These are phyloP conservation scores for Coendou prehensilis DNA, from an alignment of 2,797 vertebrate species.

Conservation along the genomic window DNA sequence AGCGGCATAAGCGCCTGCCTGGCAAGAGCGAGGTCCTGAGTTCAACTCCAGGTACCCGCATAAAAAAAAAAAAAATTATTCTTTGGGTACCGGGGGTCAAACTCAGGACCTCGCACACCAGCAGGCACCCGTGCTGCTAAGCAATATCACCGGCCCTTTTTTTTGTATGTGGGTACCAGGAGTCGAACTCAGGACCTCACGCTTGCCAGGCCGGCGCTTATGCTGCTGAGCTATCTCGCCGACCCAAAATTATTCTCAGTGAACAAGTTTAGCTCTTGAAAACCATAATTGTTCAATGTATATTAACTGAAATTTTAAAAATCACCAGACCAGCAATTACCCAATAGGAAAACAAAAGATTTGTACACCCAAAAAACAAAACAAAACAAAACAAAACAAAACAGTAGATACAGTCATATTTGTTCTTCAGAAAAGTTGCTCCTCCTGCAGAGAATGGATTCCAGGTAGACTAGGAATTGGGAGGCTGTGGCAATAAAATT, in stretches of 20 bases:
- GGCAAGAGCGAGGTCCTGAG: too few species aligned
- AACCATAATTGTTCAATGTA: neutral
- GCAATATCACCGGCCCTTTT: too few species aligned
- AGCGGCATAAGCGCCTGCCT: too few species aligned
- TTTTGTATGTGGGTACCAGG: too few species aligned
- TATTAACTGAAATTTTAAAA: conserved; percentile 33
- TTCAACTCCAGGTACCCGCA: too few species aligned
- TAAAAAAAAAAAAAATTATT: too few species aligned
- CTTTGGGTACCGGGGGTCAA: too few species aligned
- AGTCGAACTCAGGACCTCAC: too few species aligned
- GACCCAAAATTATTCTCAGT: neutral
- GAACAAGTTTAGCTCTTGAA: conserved; percentile 3
- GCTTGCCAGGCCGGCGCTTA: too few species aligned
- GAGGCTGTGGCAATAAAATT: neutral
- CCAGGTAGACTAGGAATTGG: neutral
- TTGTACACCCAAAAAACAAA: neutral
- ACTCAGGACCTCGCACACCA: too few species aligned
- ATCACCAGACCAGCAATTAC: neutral
- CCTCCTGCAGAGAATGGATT: neutral
- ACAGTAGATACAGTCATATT: neutral
- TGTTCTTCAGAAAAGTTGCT: neutral
- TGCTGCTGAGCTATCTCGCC: too few species aligned
- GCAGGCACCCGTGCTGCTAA: too few species aligned
- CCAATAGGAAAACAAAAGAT: neutral
- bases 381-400: neutral